A percentile compares a stretch with the other conserved stretches of the same genome.
Evolutionary conservation across 2,888 invertebrate species (phyloP).

Genomic region (Acrobasis suavella): DNA sequence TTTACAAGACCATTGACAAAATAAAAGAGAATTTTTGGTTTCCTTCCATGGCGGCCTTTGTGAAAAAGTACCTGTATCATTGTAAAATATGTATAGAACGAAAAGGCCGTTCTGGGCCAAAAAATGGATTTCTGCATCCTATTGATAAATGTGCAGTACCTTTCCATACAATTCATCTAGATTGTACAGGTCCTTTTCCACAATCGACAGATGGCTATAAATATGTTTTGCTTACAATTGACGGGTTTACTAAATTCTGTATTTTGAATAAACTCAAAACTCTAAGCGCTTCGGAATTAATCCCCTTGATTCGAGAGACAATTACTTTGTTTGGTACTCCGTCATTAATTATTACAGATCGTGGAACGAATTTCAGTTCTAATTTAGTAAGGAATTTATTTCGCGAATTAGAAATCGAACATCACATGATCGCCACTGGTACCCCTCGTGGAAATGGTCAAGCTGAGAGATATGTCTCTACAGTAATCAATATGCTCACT

Average conservation of each 20-base stretch:
- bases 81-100: conserved; percentile 28
- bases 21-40: conserved; percentile 37
- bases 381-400: conserved; percentile 22
- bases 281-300: conserved; percentile 31
- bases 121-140: conserved; percentile 33
- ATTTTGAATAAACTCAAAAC: conserved; percentile 38
- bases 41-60: conserved; percentile 28
- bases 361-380: conserved; percentile 34
- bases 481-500: conserved; percentile 31
- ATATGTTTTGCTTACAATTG: conserved; percentile 36
- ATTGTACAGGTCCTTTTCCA: conserved; percentile 41
- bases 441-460: conserved; percentile 32
- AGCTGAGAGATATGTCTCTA: conserved; percentile 33
- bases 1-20: conserved; percentile 28
- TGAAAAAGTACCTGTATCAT: conserved; percentile 34
- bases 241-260: conserved; percentile 44
- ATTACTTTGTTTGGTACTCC: conserved; percentile 35
- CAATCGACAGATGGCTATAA: conserved; percentile 33
- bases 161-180: conserved; percentile 41
- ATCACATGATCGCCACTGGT: conserved; percentile 34
- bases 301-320: conserved; percentile 33
- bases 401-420: conserved; percentile 29
- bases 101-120: conserved; percentile 32
- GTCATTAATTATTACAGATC: conserved; percentile 28
- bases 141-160: conserved; percentile 35